phyloP scores from a whole-genome alignment of 2,797 vertebrate genomes.

The Strix occidentalis region DNA sequence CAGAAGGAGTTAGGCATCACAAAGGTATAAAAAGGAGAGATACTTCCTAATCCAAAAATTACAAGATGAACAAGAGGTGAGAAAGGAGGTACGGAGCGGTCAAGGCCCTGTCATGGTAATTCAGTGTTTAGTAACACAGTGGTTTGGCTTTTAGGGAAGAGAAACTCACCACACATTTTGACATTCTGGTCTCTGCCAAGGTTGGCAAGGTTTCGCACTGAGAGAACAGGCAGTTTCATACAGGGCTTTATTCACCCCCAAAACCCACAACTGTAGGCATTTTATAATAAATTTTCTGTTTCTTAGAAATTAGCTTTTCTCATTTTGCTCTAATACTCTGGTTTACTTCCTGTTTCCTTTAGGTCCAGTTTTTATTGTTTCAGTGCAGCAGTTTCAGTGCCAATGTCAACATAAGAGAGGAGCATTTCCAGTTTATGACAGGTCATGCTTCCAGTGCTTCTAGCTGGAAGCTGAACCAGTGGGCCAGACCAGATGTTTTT shows the following conservation, averaged over 20 bases:
- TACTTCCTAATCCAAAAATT: neutral
- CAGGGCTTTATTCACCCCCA: neutral
- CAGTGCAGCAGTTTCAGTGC: neutral
- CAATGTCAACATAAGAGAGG: slow-evolving; percentile 51
- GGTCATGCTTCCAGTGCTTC: neutral
- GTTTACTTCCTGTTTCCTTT: slow-evolving; percentile 54
- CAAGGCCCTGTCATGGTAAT: neutral
- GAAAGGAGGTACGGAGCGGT: neutral
- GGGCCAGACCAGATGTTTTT: slow-evolving; percentile 28
- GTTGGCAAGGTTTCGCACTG: neutral
- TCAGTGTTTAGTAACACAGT: neutral
- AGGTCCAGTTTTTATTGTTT: slow-evolving; percentile 19
- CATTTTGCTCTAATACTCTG: neutral
- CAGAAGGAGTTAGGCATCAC: neutral
- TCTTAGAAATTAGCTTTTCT: slow-evolving; percentile 43
- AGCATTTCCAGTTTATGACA: slow-evolving; percentile 47
- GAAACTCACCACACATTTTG: neutral
- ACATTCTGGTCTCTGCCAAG: neutral
- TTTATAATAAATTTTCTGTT: neutral
- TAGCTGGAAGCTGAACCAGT: neutral
- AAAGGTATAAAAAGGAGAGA: neutral
- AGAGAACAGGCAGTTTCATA: neutral
- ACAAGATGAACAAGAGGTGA: neutral
- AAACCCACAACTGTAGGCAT: neutral
- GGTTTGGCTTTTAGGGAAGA: neutral